These are phyloP conservation scores for Scaptomyza parva DNA, from an alignment of 2,888 invertebrate genomes.

Conservation along the genomic window DNA sequence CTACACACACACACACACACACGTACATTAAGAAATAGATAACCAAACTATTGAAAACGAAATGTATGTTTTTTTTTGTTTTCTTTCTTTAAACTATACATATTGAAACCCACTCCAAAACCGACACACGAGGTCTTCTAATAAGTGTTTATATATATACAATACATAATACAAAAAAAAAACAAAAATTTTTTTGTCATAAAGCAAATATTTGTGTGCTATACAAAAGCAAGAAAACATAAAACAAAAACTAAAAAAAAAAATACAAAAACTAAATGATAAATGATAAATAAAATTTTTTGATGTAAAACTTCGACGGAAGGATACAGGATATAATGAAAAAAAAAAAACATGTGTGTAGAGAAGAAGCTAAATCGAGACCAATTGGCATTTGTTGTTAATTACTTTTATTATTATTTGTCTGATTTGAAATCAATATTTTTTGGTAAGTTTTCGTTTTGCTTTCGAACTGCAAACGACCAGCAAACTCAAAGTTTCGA, in stretches of 20 bases:
- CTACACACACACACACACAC: constrained; percentile 13
- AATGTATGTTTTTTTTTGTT: constrained; percentile 18
- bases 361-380: constrained; percentile 1
- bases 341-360: constrained; percentile 18
- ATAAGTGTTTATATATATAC: constrained; percentile 72
- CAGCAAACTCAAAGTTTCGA: constrained; percentile 57
- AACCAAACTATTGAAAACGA: constrained; percentile 19
- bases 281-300: constrained; percentile 54
- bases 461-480: background rate
- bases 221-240: constrained; percentile 29
- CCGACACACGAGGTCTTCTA: constrained; percentile 56
- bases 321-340: constrained; percentile 32
- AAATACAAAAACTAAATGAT: constrained; percentile 8
- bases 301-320: constrained; percentile 61
- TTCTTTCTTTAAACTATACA: constrained; percentile 24
- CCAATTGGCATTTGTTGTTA: constrained; percentile 15
- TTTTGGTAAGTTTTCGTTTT: constrained; percentile 2
- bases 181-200: constrained; percentile 71
- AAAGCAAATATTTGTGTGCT: constrained; percentile 67
- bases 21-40: constrained; percentile 3
- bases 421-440: background rate
- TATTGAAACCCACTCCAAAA: constrained; percentile 34
- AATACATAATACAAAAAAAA: constrained; percentile 39
- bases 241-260: constrained; percentile 23
- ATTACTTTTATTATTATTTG: background rate